These are phyloP conservation scores for Sarcophaga peregrina DNA, from an alignment of 1,140 invertebrate species.

Conservation along the genomic window DNA sequence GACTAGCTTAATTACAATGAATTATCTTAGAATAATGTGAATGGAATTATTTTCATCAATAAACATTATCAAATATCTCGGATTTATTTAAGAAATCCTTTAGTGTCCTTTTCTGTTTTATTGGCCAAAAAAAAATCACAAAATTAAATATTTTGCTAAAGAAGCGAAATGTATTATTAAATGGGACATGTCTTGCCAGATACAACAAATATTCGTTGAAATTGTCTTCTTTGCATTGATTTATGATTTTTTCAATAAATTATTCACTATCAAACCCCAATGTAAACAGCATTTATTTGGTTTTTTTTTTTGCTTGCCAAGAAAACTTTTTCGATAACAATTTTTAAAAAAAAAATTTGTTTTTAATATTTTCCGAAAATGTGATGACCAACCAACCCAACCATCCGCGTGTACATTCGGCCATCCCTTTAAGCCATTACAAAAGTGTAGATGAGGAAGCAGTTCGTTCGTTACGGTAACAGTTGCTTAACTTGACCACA, in stretches of 20 bases:
- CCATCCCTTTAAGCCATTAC: not conserved
- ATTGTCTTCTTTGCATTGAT: not conserved
- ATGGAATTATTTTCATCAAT: too few relatives aligned
- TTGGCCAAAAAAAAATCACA: too few relatives aligned
- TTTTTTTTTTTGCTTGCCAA: not conserved
- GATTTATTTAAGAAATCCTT: too few relatives aligned
- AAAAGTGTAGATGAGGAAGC: not conserved
- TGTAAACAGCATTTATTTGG: too few relatives aligned
- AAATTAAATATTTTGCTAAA: too few relatives aligned
- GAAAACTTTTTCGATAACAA: slow-evolving; percentile 8
- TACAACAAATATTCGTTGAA: not conserved
- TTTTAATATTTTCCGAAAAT: not conserved
- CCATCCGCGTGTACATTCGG: not conserved
- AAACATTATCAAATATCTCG: too few relatives aligned
- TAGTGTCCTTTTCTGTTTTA: too few relatives aligned
- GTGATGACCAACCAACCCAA: not conserved
- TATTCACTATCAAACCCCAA: not conserved
- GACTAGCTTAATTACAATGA: too few relatives aligned
- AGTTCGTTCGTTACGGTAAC: slow-evolving; percentile 8
- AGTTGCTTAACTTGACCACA: slow-evolving; percentile 24
- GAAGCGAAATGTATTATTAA: too few relatives aligned
- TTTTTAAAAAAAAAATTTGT: slow-evolving; percentile 15
- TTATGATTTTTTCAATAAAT: slow-evolving; percentile 7
- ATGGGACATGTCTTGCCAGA: not conserved
- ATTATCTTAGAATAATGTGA: too few relatives aligned